Evolutionary conservation across 2,113 vertebrate species (phyloP), one percentile per base, ranked within the genome.

Genomic region (Conger conger): DNA sequence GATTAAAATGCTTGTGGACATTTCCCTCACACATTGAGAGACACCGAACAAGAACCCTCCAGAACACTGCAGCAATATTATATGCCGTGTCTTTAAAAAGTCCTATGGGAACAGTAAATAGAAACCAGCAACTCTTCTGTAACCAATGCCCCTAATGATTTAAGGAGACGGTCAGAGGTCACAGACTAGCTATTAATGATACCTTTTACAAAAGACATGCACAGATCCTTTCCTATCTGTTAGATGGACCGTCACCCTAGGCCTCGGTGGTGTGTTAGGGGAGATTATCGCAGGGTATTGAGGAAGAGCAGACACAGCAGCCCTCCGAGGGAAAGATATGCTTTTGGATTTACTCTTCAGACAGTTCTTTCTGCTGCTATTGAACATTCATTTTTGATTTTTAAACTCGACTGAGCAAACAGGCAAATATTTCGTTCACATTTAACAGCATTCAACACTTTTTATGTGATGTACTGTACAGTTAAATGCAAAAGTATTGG

Each of bases 111-210:
- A 87, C 23, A 36, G 82, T 86, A 91, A 94, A 94, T 92, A 88
- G 87, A 89, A 94, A 94, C 90, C 93, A 93, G 90, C 87, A 88
- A 88, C 88, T 86, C 82, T 82, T 80, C 79, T 83, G 40, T 45
- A 82, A 82, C 86, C 37, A n/a, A 37, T 84, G 73, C 36, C 9
- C 82, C 89, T 91, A 94, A 93, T 90, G 90, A 89, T 93, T 93
- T 93, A 92, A 92, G 93, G 91, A 81, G 91, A 89, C 37, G 89
- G 93, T 93, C 92, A 91, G 88, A 93, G 94, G 94, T 94, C 93
- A 63, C 73, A 54, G 53, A 45, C 82, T 1, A 82, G 81, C 92
- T 91, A 90, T 93, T 94, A 90, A 93, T 92, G 92, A 92, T 92
- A 45, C 92, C 85, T 85, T 91, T 93, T 91, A 92, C 89, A 83